A percentile compares a stretch with the other conserved stretches of the same genome.
phyloP scores from a whole-genome alignment of 1,140 invertebrate genomes.

The Manduca sexta region DNA sequence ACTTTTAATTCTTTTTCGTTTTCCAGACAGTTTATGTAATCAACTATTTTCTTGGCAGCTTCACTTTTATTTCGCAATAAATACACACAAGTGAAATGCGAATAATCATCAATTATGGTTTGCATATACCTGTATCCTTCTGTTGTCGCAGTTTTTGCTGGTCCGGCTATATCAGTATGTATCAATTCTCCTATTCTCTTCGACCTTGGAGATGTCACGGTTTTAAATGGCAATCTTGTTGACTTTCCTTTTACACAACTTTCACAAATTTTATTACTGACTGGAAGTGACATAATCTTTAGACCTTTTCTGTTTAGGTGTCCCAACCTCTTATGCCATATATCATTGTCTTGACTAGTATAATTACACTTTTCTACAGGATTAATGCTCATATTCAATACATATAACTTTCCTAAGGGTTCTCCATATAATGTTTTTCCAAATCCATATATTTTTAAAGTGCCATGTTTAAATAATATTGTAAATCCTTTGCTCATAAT shows the following conservation, averaged over 20 bases:
- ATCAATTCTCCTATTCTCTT: constrained; percentile 14
- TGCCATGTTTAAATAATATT: background rate
- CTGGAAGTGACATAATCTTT: constrained; percentile 1
- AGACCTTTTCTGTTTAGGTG: constrained; percentile 6
- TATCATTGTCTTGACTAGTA: too few relatives aligned
- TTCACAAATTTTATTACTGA: constrained; percentile 4
- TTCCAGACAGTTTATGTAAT: background rate
- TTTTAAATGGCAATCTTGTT: constrained; percentile 18
- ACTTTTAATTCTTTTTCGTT: background rate
- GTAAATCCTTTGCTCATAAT: background rate
- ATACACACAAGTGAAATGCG: constrained; percentile 3
- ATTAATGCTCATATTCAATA: background rate
- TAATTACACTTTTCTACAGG: background rate
- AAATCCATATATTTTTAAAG: too few relatives aligned
- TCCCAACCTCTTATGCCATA: constrained; percentile 14
- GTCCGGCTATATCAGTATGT: constrained; percentile 19
- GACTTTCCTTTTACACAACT: constrained; percentile 9
- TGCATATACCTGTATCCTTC: constrained; percentile 14
- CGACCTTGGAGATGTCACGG: constrained; percentile 2
- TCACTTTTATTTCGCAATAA: constrained; percentile 9
- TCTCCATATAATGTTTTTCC: background rate
- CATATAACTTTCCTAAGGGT: background rate
- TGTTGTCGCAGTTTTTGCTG: constrained; percentile 5
- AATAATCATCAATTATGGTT: constrained; percentile 22
- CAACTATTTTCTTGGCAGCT: background rate